Evolutionary conservation across 1,140 invertebrate genomes (phyloP).

Genomic region (Sitodiplosis mosellana): DNA sequence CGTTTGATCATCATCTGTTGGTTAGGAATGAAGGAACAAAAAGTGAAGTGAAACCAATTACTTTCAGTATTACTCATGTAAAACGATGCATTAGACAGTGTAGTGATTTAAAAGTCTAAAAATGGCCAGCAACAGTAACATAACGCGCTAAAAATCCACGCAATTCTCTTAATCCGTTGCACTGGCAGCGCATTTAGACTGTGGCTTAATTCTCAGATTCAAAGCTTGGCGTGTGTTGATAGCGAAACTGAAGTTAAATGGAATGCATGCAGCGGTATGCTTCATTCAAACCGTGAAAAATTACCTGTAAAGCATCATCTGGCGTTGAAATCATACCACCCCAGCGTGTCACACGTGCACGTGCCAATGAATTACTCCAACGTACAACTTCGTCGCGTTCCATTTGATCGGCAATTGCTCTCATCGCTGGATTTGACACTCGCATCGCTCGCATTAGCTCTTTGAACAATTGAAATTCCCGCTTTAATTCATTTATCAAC

Average conservation of each 20-base stretch:
- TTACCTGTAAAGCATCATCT: conserved; percentile 76
- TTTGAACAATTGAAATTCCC: conserved; percentile 68
- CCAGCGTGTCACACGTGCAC: conserved; percentile 84
- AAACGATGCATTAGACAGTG: too few relatives aligned
- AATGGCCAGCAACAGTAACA: too few relatives aligned
- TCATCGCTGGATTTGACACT: conserved; percentile 72
- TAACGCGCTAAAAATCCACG: too few relatives aligned
- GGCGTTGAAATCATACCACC: conserved; percentile 96
- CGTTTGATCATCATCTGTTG: conserved; percentile 81
- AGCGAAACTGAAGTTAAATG: too few relatives aligned
- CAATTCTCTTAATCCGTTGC: too few relatives aligned
- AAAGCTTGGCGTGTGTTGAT: too few relatives aligned
- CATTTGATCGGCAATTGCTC: conserved; percentile 78
- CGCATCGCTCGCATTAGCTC: conserved; percentile 84
- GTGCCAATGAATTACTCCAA: conserved; percentile 69
- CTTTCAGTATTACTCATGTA: background rate
- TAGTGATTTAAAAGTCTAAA: too few relatives aligned
- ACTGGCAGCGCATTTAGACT: too few relatives aligned
- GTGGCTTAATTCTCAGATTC: too few relatives aligned
- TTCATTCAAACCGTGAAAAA: too few relatives aligned
- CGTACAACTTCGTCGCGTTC: conserved; percentile 81
- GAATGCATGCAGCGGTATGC: too few relatives aligned
- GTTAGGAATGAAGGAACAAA: conserved; percentile 15
- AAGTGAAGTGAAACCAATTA: background rate
- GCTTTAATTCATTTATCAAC: conserved; percentile 72